Base-by-base conservation (phyloP, 2,113 vertebrate genomes). In the Mesocricetus auratus region DNA sequence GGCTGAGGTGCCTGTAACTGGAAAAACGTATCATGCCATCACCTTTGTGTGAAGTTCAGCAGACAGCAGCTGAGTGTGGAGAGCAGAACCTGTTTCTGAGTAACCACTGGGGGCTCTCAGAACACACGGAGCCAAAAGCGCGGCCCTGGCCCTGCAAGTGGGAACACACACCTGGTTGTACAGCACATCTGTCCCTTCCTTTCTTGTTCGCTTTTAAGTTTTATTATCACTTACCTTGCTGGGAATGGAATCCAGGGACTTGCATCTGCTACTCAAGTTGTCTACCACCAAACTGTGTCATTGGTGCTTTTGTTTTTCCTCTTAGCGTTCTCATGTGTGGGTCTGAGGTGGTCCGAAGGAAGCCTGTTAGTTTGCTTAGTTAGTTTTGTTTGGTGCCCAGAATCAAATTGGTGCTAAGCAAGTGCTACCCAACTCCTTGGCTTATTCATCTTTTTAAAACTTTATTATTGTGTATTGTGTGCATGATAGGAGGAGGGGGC, bases 11-110 rank as follows among this genome's bases (percentile, higher is more conserved):
- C 62, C 36, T 85, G 86, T 66, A 58, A 91, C 31, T 85, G 21
- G 56, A 79, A 71, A 71, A 74, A 53, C 26, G 74, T 56, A 78
- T n/a, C 60, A 71, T 50, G 47, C 53, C 17, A 3, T 22, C 73
- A 47, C 82, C 71, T 96, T 93, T 60, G 50, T 45, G 39, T 58
- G 56, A 2, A 62, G n/a, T 85, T 97, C 88, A 69, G 90, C 92
- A 88, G 77, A 64, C 45, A 83, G 2, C 36, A 47, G 26, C 24
- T 15, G 68, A 33, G 45, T 3, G 31, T 36, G 7, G 50, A 8
- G 47, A 75, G 47, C 60, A 86, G 91, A 94, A 68, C 93, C 97
- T 91, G 58, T 74, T 92, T 89, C 50, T 19, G 31, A 42, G 81
- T 31, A 64, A 81, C 42, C 42, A 45, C 77, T 22, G n/a, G 26